A percentile compares a stretch with the other conserved stretches of the same genome.
These are phyloP conservation scores for Pristis pectinata DNA, from an alignment of 2,797 vertebrate species.

Conservation along the genomic window DNA sequence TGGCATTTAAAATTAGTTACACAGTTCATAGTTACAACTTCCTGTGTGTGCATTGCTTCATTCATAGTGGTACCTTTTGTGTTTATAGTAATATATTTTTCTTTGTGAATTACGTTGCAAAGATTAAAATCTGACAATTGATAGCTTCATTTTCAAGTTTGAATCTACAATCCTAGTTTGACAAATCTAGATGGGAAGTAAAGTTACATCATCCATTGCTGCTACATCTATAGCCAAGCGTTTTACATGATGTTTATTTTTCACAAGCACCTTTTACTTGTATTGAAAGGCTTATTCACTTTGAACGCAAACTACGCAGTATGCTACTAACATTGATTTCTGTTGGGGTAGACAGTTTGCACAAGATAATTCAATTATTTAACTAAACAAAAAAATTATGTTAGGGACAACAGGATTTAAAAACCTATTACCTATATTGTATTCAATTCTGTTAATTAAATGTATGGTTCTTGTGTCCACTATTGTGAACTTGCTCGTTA, in stretches of 20 bases:
- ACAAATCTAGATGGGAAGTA: background rate
- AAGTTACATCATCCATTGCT: background rate
- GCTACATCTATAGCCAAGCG: background rate
- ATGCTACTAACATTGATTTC: background rate
- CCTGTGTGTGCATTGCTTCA: background rate
- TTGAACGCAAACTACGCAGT: background rate
- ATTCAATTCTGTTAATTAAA: background rate
- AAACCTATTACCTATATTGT: background rate
- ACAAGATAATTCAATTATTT: background rate
- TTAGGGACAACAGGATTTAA: background rate
- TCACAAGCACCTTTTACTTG: background rate
- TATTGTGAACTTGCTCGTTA: too few relatives aligned
- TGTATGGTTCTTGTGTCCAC: background rate
- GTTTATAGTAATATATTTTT: background rate
- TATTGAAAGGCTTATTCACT: background rate
- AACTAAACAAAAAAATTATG: background rate
- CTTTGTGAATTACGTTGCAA: background rate
- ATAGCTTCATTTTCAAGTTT: background rate
- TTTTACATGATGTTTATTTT: background rate
- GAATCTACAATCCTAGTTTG: background rate
- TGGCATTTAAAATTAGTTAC: background rate
- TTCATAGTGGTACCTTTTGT: background rate
- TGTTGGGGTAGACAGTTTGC: background rate
- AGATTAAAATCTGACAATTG: background rate
- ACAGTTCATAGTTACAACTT: background rate